Conservation (phyloP, 37 sponge, comb jelly and placozoan species). For the Geodia barretti region DNA sequence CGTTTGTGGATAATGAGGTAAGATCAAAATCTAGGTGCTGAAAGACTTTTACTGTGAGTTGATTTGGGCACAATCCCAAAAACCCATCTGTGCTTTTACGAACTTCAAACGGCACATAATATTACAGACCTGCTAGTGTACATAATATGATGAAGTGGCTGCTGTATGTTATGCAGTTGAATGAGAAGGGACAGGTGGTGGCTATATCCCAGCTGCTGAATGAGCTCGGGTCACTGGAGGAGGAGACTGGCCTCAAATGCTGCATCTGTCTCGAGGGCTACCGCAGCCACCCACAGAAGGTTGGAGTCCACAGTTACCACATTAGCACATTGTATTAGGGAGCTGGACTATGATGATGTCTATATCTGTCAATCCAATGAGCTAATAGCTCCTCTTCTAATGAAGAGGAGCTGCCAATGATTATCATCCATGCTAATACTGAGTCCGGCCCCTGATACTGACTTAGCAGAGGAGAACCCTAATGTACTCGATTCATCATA, state of each 20-base stretch:
- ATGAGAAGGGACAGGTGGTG: conserved; percentile 86
- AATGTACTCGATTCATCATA: too few relatives aligned
- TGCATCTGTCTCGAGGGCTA: conserved; percentile 95
- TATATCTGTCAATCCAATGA: not conserved
- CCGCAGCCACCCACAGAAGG: conserved; percentile 90
- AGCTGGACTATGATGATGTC: not conserved
- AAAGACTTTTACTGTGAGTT: too few relatives aligned
- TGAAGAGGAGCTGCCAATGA: not conserved
- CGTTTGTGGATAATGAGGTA: not conserved
- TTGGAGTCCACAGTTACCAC: too few relatives aligned
- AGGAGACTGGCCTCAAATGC: conserved; percentile 87
- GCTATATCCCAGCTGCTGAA: conserved; percentile 43
- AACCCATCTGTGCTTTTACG: too few relatives aligned
- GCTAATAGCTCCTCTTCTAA: not conserved
- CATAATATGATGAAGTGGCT: too few relatives aligned
- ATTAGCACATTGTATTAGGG: not conserved
- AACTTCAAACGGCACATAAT: too few relatives aligned
- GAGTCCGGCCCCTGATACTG: not conserved
- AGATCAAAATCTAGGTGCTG: too few relatives aligned
- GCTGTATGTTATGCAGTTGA: conserved; percentile 32
- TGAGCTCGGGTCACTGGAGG: conserved; percentile 72
- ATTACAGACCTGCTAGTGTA: too few relatives aligned
- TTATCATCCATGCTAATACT: not conserved
- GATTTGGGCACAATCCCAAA: too few relatives aligned
- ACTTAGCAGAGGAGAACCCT: too few relatives aligned